Conservation (phyloP, 1,140 invertebrate genomes). For the Heterodera schachtii region DNA sequence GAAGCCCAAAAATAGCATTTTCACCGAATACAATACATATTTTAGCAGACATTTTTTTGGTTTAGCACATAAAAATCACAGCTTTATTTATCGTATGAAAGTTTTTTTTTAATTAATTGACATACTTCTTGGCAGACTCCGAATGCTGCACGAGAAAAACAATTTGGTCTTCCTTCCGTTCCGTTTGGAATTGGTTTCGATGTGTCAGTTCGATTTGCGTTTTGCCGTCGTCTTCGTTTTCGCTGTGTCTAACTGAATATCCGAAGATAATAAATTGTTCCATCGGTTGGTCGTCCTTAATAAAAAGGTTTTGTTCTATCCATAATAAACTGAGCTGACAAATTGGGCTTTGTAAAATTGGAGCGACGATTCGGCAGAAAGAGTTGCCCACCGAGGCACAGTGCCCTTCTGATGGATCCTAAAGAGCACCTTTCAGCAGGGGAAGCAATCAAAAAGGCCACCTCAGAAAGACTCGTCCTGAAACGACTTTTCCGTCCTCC, state of each 20-base stretch:
- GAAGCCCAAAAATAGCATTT: too few species aligned
- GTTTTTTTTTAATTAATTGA: not conserved
- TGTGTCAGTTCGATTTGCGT: conserved; percentile 40
- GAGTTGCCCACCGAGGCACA: conserved; percentile 50
- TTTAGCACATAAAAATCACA: too few species aligned
- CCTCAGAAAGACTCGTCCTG: conserved; percentile 50
- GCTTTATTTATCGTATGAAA: too few species aligned
- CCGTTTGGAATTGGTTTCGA: conserved; percentile 50
- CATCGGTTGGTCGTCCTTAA: conserved; percentile 49
- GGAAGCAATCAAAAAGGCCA: conserved; percentile 15
- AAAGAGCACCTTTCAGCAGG: not conserved
- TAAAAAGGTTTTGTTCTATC: not conserved
- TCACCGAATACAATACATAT: too few species aligned
- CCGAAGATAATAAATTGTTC: conserved; percentile 49
- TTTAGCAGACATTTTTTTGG: too few species aligned
- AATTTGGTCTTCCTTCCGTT: conserved; percentile 48
- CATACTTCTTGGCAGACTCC: conserved; percentile 42
- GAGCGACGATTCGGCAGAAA: conserved; percentile 36
- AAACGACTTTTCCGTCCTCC: conserved; percentile 29
- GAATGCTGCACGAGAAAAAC: conserved; percentile 44
- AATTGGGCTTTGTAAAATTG: conserved; percentile 58
- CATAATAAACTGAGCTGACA: conserved; percentile 34
- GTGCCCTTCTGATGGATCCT: conserved; percentile 35
- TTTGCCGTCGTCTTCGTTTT: conserved; percentile 41
- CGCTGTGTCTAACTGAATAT: conserved; percentile 37